phyloP scores from a whole-genome alignment of 2,797 vertebrate genomes.

The Tauraco hartlaubi region DNA sequence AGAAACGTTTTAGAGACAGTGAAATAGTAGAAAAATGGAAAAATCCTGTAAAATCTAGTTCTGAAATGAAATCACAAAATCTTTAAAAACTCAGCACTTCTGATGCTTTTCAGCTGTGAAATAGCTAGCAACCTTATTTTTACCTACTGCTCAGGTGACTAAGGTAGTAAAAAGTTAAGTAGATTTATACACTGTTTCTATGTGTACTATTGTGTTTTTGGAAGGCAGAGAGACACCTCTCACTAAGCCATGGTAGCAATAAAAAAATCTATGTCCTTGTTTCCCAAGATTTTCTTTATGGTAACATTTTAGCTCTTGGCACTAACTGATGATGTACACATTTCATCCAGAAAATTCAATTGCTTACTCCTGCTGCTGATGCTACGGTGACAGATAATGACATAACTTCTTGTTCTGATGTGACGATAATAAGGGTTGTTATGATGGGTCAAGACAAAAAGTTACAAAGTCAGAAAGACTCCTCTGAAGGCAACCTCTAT shows the following conservation, averaged over 20 bases:
- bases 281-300: neutral
- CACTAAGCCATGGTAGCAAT: neutral
- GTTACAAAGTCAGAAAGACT: neutral
- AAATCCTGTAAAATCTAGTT: neutral
- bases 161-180: neutral
- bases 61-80: neutral
- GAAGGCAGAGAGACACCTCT: neutral
- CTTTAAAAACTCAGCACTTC: neutral
- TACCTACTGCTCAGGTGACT: neutral
- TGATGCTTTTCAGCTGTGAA: neutral
- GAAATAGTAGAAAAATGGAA: neutral
- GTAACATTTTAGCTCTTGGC: neutral
- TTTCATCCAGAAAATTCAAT: slow-evolving; percentile 4
- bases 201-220: neutral
- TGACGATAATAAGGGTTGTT: neutral
- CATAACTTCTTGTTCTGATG: neutral
- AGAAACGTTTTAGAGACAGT: neutral
- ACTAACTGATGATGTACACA: neutral
- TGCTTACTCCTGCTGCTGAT: neutral
- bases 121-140: neutral
- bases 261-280: neutral
- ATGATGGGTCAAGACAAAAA: neutral
- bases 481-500: neutral
- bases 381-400: neutral
- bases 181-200: neutral